Percentiles rank a stretch among this genome's conserved stretches.
Evolutionary conservation across 2,113 vertebrate species (phyloP).

Genomic region (Solea senegalensis): DNA sequence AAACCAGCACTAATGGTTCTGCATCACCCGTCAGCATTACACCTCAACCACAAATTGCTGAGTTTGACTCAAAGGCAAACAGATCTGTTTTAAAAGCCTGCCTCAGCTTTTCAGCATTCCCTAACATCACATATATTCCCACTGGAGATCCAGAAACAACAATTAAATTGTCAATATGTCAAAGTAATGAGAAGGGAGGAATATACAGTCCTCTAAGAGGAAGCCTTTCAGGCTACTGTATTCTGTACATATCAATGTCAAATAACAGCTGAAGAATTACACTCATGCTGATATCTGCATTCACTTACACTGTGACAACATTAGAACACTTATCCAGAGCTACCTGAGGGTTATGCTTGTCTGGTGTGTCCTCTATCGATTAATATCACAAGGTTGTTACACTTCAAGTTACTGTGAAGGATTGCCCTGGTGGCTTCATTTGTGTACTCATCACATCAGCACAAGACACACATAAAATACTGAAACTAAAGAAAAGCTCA

Average conservation of each 20-base stretch:
- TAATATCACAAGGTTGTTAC: no score
- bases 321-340: not conserved
- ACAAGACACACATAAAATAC: no score
- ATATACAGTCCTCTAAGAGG: slow-evolving; percentile 16
- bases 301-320: slow-evolving; percentile 27
- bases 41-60: slow-evolving; percentile 18
- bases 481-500: no score
- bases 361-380: not conserved
- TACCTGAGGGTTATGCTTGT: not conserved
- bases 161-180: slow-evolving; percentile 62
- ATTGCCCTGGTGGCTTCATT: no score
- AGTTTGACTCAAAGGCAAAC: slow-evolving; percentile 32
- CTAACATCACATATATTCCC: slow-evolving; percentile 30
- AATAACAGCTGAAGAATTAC: slow-evolving; percentile 19
- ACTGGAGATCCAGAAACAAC: slow-evolving; percentile 38
- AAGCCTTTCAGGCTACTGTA: slow-evolving; percentile 26
- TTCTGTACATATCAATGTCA: slow-evolving; percentile 48
- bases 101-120: slow-evolving; percentile 41
- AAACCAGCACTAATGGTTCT: slow-evolving; percentile 9
- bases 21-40: slow-evolving; percentile 13
- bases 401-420: no score
- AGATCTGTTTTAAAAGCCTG: slow-evolving; percentile 39
- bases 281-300: slow-evolving; percentile 25
- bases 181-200: slow-evolving; percentile 14
- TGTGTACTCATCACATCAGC: no score